A percentile compares a stretch with the other conserved stretches of the same genome.
These are phyloP conservation scores for Archips xylosteana DNA, from an alignment of 2,888 invertebrate genomes.

Conservation along the genomic window DNA sequence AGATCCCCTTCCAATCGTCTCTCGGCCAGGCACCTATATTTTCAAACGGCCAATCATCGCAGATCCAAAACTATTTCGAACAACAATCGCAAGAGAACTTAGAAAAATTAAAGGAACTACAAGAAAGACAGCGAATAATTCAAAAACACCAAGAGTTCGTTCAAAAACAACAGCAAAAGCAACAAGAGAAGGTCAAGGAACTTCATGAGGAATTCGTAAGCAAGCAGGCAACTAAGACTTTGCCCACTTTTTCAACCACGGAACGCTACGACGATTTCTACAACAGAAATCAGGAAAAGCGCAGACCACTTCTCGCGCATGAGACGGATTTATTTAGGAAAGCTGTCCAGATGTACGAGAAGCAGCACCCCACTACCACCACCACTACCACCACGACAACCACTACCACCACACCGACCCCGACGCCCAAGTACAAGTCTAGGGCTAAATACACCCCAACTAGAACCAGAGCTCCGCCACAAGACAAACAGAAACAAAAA, in stretches of 20 bases:
- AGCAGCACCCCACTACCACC: slow-evolving; percentile 89
- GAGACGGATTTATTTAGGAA: slow-evolving; percentile 88
- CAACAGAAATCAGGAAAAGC: slow-evolving; percentile 70
- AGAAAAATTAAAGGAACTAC: slow-evolving; percentile 88
- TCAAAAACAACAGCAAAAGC: slow-evolving; percentile 92
- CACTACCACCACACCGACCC: slow-evolving; percentile 81
- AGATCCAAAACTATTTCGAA: slow-evolving; percentile 85
- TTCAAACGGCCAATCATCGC: slow-evolving; percentile 80
- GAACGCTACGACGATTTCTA: slow-evolving; percentile 77
- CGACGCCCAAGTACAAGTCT: slow-evolving; percentile 70
- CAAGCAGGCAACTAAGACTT: slow-evolving; percentile 88
- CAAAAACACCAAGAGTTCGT: slow-evolving; percentile 91
- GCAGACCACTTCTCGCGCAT: slow-evolving; percentile 86
- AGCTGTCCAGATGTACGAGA: slow-evolving; percentile 88
- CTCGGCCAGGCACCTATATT: slow-evolving; percentile 75
- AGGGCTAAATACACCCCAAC: slow-evolving; percentile 58
- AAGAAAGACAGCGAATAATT: slow-evolving; percentile 89
- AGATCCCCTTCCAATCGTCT: slow-evolving; percentile 72
- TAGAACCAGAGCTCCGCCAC: slow-evolving; percentile 74
- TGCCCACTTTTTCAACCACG: slow-evolving; percentile 81
- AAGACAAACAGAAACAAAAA: slow-evolving; percentile 84
- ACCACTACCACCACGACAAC: slow-evolving; percentile 89
- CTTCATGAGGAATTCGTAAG: slow-evolving; percentile 89
- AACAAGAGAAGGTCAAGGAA: slow-evolving; percentile 90
- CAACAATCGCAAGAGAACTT: slow-evolving; percentile 87